Evolutionary conservation across 2,113 vertebrate species (phyloP).

Genomic region (Percopsis transmontana): DNA sequence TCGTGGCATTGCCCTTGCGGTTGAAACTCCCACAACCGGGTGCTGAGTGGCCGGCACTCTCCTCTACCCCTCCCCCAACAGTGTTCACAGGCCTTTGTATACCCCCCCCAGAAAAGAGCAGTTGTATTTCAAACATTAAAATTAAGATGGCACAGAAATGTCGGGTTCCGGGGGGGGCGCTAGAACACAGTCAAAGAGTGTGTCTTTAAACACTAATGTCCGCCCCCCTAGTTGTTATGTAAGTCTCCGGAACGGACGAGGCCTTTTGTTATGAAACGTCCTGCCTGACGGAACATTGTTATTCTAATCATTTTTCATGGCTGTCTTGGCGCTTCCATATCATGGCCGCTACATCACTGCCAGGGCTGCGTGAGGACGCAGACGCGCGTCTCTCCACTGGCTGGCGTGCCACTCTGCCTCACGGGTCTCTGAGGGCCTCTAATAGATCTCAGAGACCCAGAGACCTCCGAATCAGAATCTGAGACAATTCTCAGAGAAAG

Average conservation of each 20-base stretch:
- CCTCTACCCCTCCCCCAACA: too few species aligned
- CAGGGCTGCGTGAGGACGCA: constrained; percentile 31
- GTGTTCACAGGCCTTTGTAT: not conserved
- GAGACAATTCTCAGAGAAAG: not conserved
- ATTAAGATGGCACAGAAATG: not conserved
- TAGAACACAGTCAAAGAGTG: too few species aligned
- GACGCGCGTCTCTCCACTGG: constrained; percentile 33
- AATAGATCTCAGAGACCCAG: constrained; percentile 18
- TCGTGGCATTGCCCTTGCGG: too few species aligned
- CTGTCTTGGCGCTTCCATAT: constrained; percentile 32
- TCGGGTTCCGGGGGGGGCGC: too few species aligned
- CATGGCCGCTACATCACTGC: constrained; percentile 26
- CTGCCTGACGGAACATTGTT: not conserved
- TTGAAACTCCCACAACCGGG: too few species aligned
- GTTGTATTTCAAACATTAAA: not conserved
- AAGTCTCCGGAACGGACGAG: not conserved
- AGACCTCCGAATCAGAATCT: constrained; percentile 21
- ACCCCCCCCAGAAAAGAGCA: too few species aligned
- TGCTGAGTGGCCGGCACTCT: too few species aligned
- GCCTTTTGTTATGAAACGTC: not conserved
- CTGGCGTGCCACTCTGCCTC: constrained; percentile 31
- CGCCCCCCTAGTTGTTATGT: not conserved
- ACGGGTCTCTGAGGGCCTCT: constrained; percentile 25
- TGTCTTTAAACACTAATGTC: not conserved
- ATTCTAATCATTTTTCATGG: constrained; percentile 17